These are phyloP conservation scores for cat (Felis catus) DNA, from an alignment of 2,113 vertebrate species.

Conservation along the genomic window DNA sequence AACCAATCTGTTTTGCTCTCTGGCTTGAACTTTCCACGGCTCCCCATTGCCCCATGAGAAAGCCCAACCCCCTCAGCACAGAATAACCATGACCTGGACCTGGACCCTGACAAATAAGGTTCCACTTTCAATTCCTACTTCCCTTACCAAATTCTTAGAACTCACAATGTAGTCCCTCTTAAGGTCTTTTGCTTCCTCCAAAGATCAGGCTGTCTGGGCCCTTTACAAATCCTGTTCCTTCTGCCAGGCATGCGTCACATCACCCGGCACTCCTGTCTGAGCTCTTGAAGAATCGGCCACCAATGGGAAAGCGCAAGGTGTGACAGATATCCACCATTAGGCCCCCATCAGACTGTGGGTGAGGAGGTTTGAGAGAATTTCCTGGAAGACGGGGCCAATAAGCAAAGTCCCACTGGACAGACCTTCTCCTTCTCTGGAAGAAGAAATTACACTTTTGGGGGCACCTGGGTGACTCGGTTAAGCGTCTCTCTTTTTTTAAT, in stretches of 20 bases:
- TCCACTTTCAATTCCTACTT: conserved; percentile 21
- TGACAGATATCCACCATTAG: neutral
- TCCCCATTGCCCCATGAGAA: neutral
- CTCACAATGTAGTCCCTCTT: neutral
- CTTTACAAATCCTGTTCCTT: neutral
- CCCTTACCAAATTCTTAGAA: neutral
- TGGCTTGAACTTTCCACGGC: neutral
- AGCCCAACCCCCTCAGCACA: neutral
- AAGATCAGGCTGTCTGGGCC: neutral
- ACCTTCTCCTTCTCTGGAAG: neutral
- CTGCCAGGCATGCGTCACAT: neutral
- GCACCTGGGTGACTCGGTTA: too few relatives aligned
- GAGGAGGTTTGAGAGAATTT: neutral
- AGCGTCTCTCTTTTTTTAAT: too few relatives aligned
- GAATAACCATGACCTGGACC: neutral
- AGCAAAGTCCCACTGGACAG: neutral
- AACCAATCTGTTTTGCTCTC: neutral
- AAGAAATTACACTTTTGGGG: neutral
- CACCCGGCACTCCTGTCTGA: neutral
- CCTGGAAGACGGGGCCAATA: neutral
- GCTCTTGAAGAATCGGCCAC: neutral
- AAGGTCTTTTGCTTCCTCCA: conserved; percentile 24
- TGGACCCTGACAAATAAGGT: neutral
- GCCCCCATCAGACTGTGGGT: neutral
- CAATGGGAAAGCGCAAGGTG: neutral